These are phyloP conservation scores for Dynastes tityus DNA, from an alignment of 2,888 invertebrate genomes.

Conservation along the genomic window DNA sequence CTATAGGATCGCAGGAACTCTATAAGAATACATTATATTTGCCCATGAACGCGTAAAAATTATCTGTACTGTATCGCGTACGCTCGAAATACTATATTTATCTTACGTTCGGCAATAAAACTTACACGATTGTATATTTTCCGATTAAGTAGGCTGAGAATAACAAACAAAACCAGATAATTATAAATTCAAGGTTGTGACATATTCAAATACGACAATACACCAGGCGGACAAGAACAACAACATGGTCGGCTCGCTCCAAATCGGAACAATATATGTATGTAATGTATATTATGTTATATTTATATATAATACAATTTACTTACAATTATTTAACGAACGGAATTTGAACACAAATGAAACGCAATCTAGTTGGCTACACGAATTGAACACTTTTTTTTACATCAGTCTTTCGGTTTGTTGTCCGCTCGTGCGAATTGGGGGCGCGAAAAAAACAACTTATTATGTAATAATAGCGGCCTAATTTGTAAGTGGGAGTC, in stretches of 20 bases:
- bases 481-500: constrained; percentile 30
- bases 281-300: neutral
- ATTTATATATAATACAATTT: constrained; percentile 7
- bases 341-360: constrained; percentile 40
- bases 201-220: constrained; percentile 26
- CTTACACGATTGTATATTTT: constrained; percentile 7
- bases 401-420: constrained; percentile 26
- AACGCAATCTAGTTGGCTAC: constrained; percentile 13
- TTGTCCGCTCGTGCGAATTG: constrained; percentile 3
- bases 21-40: constrained; percentile 18
- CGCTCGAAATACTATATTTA: neutral
- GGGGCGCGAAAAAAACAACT: constrained; percentile 25
- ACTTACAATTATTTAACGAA: constrained; percentile 41
- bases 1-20: neutral
- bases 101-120: neutral
- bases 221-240: neutral
- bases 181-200: constrained; percentile 42
- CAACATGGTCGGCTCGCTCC: constrained; percentile 27
- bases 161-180: constrained; percentile 29
- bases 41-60: constrained; percentile 4
- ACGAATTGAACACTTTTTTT: constrained; percentile 38
- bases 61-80: neutral
- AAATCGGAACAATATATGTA: constrained; percentile 5
- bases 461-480: constrained; percentile 38
- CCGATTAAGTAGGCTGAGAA: constrained; percentile 9